Evolutionary conservation across 2,797 vertebrate genomes (phyloP).

Genomic region (Sebastes hopkinsi): DNA sequence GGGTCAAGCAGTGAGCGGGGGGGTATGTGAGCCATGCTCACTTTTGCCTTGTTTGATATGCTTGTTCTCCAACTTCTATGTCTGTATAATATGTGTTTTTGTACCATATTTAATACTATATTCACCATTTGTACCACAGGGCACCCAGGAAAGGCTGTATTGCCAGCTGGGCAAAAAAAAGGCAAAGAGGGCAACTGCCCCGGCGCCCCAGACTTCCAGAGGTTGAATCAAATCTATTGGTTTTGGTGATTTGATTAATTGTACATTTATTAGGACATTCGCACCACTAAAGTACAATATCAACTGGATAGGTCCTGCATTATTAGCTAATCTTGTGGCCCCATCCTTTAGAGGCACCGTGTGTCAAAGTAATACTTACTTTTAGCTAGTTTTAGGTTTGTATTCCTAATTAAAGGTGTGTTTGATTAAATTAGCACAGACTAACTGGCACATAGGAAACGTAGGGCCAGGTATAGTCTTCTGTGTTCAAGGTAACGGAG

Average conservation of each 20-base stretch:
- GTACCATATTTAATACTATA: neutral
- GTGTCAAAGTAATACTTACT: no score
- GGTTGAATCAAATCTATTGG: neutral
- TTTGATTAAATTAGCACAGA: no score
- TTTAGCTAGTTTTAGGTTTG: no score
- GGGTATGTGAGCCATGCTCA: no score
- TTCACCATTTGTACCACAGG: neutral
- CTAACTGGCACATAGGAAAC: no score
- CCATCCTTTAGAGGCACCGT: neutral
- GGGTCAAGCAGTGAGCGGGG: no score
- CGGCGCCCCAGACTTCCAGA: no score
- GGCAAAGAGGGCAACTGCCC: neutral
- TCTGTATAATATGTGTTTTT: neutral
- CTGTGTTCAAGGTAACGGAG: neutral
- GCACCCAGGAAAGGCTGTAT: neutral
- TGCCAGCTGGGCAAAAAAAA: neutral
- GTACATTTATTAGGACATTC: neutral
- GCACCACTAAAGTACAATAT: neutral
- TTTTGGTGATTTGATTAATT: no score
- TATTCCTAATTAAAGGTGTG: no score
- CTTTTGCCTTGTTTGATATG: neutral
- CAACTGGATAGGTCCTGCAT: neutral
- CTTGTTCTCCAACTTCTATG: neutral
- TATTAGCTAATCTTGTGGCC: neutral
- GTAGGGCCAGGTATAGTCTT: no score